These are phyloP conservation scores for Oryzias curvinotus DNA, from an alignment of 2,113 vertebrate genomes.

Conservation along the genomic window DNA sequence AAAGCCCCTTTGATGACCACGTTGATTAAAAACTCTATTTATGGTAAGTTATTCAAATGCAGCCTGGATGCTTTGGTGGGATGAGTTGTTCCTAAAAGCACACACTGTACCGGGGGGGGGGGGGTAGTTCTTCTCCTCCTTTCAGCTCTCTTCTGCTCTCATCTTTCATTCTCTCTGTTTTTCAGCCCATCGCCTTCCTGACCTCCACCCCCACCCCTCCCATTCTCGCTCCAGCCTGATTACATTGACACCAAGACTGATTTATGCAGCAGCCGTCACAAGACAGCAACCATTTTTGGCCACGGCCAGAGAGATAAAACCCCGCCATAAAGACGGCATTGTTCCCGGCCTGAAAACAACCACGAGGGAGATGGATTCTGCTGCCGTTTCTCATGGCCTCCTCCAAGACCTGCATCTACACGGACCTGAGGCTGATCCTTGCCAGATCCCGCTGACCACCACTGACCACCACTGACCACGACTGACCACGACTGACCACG, in stretches of 20 bases:
- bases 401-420: slow-evolving; percentile 48
- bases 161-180: slow-evolving; percentile 11
- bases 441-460: slow-evolving; percentile 37
- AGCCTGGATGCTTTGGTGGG: slow-evolving; percentile 45
- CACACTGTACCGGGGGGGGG: slow-evolving; percentile 60
- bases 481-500: slow-evolving; percentile 26
- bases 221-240: slow-evolving; percentile 27
- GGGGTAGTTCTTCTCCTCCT: slow-evolving; percentile 39
- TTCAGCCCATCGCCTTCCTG: slow-evolving; percentile 30
- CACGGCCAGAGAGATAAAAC: slow-evolving; percentile 66
- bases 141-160: slow-evolving; percentile 18
- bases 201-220: slow-evolving; percentile 28
- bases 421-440: slow-evolving; percentile 48
- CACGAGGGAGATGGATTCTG: slow-evolving; percentile 66
- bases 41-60: slow-evolving; percentile 71
- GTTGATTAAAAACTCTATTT: slow-evolving; percentile 71
- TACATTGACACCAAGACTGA: slow-evolving; percentile 56
- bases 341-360: slow-evolving; percentile 58
- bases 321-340: slow-evolving; percentile 67
- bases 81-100: slow-evolving; percentile 65
- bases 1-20: slow-evolving; percentile 53
- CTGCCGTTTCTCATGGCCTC: slow-evolving; percentile 55
- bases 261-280: slow-evolving; percentile 71
- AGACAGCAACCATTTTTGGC: slow-evolving; percentile 66
- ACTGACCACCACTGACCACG: slow-evolving; percentile 26